Evolutionary conservation across 2,797 vertebrate genomes (phyloP), one percentile per base, ranked within the genome.

Genomic region (Enteromius viviparus): DNA sequence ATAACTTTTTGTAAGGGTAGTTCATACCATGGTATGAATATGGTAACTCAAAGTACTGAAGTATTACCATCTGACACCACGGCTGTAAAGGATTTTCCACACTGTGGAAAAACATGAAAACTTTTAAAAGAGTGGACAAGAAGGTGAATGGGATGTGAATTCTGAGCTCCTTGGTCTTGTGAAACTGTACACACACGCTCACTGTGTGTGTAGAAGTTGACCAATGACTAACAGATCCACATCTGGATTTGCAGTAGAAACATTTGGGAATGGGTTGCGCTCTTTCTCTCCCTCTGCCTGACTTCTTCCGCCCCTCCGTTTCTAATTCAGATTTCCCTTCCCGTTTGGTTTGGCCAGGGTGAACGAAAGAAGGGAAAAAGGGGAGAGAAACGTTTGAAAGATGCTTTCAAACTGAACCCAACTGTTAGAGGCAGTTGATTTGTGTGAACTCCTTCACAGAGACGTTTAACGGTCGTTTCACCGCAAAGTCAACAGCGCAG

Each of bases 201-300:
- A 47, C 21, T 51, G 70, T 49, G 69, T 71, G 32, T 76, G 11
- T 60, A 78, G 71, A 81, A 66, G 47, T 60, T 55, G 68, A 84
- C 34, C 74, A 88, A 80, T 32, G 66, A 66, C 89, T 84, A 81
- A 89, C 91, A 92, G 89, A 90, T 89, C 91, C 85, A 91, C 93
- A 94, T 94, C 91, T 93, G 93, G 91, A 91, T 91, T 89, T 90
- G 64, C 89, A 86, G 80, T 83, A 74, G 1, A 78, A 85, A 72
- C 72, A 85, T 85, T 68, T 81, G 80, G 82, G 78, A 76, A 77
- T 55, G 85, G 71, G 15, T 47, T 70, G 74, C 72, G 17, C 85
- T 70, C 81, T 51, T 64, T 64, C 78, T 74, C 60, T 84, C 64
- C 32, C 81, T 71, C 78, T 62, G 62, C 72, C 70, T 74, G 72